Evolutionary conservation across 2,888 invertebrate genomes (phyloP), one percentile per base, ranked within the genome.

Genomic region (Euphydryas editha): DNA sequence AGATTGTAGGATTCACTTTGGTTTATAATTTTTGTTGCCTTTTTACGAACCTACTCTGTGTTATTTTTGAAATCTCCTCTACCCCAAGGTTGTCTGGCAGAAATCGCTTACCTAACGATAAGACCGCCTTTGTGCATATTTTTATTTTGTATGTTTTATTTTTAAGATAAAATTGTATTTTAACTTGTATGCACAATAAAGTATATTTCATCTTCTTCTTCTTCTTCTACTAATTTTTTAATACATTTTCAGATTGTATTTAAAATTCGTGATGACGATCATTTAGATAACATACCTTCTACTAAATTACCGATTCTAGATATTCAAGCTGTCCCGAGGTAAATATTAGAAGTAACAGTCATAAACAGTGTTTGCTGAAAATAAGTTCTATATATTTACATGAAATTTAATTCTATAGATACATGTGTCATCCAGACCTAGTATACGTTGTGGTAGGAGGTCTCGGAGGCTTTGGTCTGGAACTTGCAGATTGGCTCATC

Each of bases 381-480:
- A 4, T 39, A 2, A 3, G 15, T 39, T 15, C 6, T 11, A 0
- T 39, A 15, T 11, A 39, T 15, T 15, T 15, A 1, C 7, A 39
- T 39, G 18, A 20, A 10, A 17, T 17, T 17, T 46, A 46, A 0
- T 21, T 13, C 3, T 49, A 10, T 21, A 94, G 94, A 73, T 94
- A 93, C 76, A 90, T 86, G 65, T 88, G 96, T 89, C 75, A 84
- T n/a, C 81, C 85, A 20, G 81, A 93, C 1, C 70, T 74, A 76
- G 91, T 78, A 69, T 93, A 96, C 87, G 78, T 96, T 0, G 93
- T 96, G 6, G 92, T 95, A 1, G 96, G 97, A 11, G 98, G 98
- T 54, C 93, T 99, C 0, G 99, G 99, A 51, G 98, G 98, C 0
- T 97, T 99, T 80, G 99, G 98, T 5, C 90, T 99, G 58, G 98